These are phyloP conservation scores for Manis crassicaudata DNA, from an alignment of 2,797 vertebrate species.

Conservation along the genomic window DNA sequence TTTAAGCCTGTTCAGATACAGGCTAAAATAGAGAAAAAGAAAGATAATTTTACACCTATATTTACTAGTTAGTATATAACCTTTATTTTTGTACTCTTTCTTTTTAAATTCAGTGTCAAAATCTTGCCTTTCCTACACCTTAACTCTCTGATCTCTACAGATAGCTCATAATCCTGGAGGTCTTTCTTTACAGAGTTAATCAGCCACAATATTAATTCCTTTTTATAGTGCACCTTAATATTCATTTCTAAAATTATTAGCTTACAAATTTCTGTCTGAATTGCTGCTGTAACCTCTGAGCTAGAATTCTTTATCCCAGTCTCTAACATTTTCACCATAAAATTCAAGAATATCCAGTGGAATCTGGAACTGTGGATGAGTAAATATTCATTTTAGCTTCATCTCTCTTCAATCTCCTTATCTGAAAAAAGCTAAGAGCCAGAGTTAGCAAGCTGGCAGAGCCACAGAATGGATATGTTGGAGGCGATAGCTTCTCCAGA, in stretches of 20 bases:
- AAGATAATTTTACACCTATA: not conserved
- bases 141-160: not conserved
- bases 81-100: not conserved
- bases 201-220: not conserved
- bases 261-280: not conserved
- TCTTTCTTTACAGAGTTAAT: not conserved
- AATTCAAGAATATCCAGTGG: not conserved
- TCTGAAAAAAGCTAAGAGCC: not conserved
- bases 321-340: not conserved
- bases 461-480: not conserved
- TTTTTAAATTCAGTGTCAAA: not conserved
- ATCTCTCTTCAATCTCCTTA: not conserved
- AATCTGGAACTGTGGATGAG: not conserved
- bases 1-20: not conserved
- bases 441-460: not conserved
- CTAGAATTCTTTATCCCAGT: not conserved
- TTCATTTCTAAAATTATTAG: not conserved
- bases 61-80: not conserved
- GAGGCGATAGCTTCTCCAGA: not conserved
- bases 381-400: slow-evolving; percentile 3
- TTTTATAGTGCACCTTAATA: not conserved
- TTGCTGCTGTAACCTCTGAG: not conserved
- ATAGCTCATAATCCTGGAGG: not conserved
- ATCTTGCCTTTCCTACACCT: not conserved
- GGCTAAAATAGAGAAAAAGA: not conserved